phyloP scores from a whole-genome alignment of 1,140 invertebrate genomes.

The Lasaia peninsularis region DNA sequence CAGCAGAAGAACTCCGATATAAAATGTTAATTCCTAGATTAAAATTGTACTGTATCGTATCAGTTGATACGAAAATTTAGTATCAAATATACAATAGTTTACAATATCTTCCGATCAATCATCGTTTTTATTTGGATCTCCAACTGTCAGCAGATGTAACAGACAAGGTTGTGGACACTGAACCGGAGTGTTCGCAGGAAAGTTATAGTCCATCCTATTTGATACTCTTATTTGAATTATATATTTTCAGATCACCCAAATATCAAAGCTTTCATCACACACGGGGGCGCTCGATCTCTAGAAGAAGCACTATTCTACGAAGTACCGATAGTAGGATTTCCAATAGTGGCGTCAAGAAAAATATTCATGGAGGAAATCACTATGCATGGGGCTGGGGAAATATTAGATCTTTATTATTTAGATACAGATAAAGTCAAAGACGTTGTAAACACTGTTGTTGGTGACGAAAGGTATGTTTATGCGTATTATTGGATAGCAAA shows the following conservation, averaged over 20 bases:
- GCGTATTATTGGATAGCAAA: too few relatives aligned
- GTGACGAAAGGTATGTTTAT: conserved; percentile 44
- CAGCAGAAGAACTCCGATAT: too few relatives aligned
- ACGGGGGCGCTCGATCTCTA: conserved; percentile 83
- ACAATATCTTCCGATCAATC: too few relatives aligned
- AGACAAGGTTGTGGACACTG: too few relatives aligned
- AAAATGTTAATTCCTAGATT: too few relatives aligned
- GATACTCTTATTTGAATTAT: not conserved
- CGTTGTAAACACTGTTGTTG: conserved; percentile 39
- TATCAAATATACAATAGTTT: too few relatives aligned
- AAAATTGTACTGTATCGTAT: too few relatives aligned
- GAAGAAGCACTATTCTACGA: conserved; percentile 84
- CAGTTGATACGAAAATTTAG: too few relatives aligned
- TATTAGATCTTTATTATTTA: conserved; percentile 53
- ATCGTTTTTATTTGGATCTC: too few relatives aligned
- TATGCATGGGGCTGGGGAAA: conserved; percentile 51
- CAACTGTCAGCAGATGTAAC: too few relatives aligned
- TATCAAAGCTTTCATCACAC: conserved; percentile 83
- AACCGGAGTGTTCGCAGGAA: too few relatives aligned
- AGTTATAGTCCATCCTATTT: too few relatives aligned
- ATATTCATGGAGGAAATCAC: conserved; percentile 56
- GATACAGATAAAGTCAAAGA: conserved; percentile 48
- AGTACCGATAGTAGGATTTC: conserved; percentile 84
- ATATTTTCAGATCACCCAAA: conserved; percentile 79
- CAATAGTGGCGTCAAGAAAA: conserved; percentile 77